Base-by-base conservation (phyloP, 2,888 invertebrate genomes). In the Molorchus minor region DNA sequence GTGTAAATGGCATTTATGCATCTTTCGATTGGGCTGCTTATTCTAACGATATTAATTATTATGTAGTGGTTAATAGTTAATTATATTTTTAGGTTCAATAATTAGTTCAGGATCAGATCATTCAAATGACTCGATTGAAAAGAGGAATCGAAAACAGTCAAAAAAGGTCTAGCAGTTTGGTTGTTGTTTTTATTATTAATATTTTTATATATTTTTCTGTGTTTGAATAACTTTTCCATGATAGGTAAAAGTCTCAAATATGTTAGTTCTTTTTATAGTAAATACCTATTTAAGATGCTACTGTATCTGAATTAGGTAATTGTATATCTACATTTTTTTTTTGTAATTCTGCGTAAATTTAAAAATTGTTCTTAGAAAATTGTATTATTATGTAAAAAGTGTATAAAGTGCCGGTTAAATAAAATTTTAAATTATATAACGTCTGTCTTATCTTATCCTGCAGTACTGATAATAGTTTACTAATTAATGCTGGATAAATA, bases 41-140 rank as follows among this genome's bases (percentile, higher is more conserved):
- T n/a, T n/a, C n/a, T n/a, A n/a, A n/a, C n/a, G n/a, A n/a, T n/a
- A n/a, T n/a, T n/a, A n/a, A n/a, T n/a, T n/a, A n/a, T n/a, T n/a
- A n/a, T n/a, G n/a, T 17, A 35, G 53, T 25, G 21, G 20, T 17
- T 49, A 15, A 49, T 19, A 41, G 8, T 47, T 33, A 35, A 55
- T 57, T 63, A 62, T 65, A 62, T 71, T 64, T 61, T 72, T 43
- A 82, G 85, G 85, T 84, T 76, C 82, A 81, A 58, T 66, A 47
- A 61, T 71, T 58, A 86, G 86, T 79, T 85, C 86, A 35, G 86
- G 85, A 52, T 87, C 87, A 40, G 86, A 84, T 15, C 84, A 86
- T 76, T 86, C 87, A 41, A 84, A 85, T 58, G 87, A 86, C 75
- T 86, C 86, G 45, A 66, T 81, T 72, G 81, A 80, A 21, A 80